Conservation (phyloP, 2,797 vertebrate genomes). For the Harpagifer antarcticus region DNA sequence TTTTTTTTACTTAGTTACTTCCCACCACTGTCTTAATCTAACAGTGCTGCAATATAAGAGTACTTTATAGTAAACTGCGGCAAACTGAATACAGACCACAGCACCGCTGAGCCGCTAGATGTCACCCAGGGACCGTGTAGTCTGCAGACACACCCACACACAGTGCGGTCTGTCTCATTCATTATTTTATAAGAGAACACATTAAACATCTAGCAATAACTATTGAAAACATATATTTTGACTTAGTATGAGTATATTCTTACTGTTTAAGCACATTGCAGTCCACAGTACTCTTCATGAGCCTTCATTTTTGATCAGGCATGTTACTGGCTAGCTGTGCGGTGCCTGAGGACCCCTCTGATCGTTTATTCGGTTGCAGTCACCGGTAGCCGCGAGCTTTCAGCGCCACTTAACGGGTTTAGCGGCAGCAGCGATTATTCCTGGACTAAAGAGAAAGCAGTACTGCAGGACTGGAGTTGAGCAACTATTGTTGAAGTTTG, state of each 20-base stretch:
- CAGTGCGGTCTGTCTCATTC: constrained; percentile 7
- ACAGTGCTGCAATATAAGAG: too few relatives aligned
- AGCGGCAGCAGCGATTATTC: constrained; percentile 43
- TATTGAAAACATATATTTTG: neutral
- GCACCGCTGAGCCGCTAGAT: constrained; percentile 37
- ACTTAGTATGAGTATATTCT: accelerated
- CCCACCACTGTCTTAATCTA: too few relatives aligned
- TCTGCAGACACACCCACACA: constrained; percentile 61
- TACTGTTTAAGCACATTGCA: accelerated
- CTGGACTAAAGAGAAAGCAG: constrained; percentile 50
- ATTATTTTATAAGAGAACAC: neutral
- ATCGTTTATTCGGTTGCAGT: constrained; percentile 63
- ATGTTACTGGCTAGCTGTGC: constrained; percentile 79
- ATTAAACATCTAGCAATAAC: accelerated
- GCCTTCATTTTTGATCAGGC: constrained; percentile 71
- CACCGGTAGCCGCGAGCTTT: constrained; percentile 50
- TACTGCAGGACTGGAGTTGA: constrained; percentile 27
- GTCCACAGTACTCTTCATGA: neutral
- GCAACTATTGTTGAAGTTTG: constrained; percentile 45
- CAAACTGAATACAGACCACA: neutral
- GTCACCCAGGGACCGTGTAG: constrained; percentile 57
- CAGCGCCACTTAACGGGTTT: constrained; percentile 31
- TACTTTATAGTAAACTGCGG: constrained; percentile 34
- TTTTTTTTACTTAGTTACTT: too few relatives aligned
- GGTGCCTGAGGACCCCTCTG: constrained; percentile 76